These are phyloP conservation scores for Cyrtorhinus lividipennis DNA, from an alignment of 1,140 invertebrate species.

Conservation along the genomic window DNA sequence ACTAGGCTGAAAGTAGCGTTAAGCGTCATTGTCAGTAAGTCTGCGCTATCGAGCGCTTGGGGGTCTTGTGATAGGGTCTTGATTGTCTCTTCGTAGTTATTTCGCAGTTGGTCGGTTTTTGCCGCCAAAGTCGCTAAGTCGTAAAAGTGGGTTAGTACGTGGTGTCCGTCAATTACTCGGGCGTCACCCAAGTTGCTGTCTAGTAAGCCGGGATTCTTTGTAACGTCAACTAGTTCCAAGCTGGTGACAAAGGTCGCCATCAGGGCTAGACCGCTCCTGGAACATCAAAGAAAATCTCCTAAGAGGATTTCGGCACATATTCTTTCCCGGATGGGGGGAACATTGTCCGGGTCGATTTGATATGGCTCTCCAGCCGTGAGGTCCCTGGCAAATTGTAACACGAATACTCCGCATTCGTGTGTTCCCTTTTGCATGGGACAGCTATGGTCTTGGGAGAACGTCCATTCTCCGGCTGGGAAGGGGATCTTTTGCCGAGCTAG, in stretches of 20 bases:
- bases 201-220: not conserved
- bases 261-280: not conserved
- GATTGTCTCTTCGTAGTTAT: not conserved
- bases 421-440: not conserved
- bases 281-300: not conserved
- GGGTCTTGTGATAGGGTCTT: not conserved
- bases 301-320: not conserved
- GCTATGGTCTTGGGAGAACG: not conserved
- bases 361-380: too few relatives aligned
- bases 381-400: not conserved
- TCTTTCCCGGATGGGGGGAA: not conserved
- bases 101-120: not conserved
- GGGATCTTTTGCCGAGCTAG: not conserved
- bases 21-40: not conserved
- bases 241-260: not conserved
- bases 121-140: not conserved
- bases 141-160: not conserved
- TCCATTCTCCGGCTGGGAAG: not conserved
- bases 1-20: not conserved
- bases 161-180: not conserved
- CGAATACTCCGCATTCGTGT: not conserved
- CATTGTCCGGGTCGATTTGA: not conserved
- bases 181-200: not conserved
- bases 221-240: not conserved
- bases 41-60: not conserved